phyloP scores from a whole-genome alignment of 1,140 invertebrate species.

The Druon quercuslanigerum region DNA sequence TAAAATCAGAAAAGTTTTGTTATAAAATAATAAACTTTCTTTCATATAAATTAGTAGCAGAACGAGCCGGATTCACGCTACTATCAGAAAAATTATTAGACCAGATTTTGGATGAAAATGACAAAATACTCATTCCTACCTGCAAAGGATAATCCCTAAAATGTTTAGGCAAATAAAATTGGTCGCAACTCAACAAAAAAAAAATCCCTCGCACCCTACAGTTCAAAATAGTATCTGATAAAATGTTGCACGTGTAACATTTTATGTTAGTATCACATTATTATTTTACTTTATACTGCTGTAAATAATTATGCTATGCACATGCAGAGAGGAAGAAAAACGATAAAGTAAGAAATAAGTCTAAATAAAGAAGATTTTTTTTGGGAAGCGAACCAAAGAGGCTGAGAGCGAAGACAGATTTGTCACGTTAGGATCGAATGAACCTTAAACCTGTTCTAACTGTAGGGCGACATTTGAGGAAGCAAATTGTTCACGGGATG shows the following conservation, averaged over 20 bases:
- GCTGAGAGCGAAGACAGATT: slow-evolving; percentile 11
- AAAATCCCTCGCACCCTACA: slow-evolving; percentile 14
- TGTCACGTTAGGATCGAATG: slow-evolving; percentile 23
- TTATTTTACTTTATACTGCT: slow-evolving; percentile 24
- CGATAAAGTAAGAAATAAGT: neutral
- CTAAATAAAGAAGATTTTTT: slow-evolving; percentile 9
- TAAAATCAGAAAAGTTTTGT: no score
- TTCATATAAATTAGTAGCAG: no score
- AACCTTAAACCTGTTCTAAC: slow-evolving; percentile 26
- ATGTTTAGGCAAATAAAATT: no score
- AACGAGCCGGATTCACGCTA: no score
- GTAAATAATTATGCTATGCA: slow-evolving; percentile 28
- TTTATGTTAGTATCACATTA: slow-evolving; percentile 18
- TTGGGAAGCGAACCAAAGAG: slow-evolving; percentile 10
- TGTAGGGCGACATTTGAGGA: slow-evolving; percentile 18
- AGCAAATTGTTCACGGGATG: slow-evolving; percentile 30
- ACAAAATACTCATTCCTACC: no score
- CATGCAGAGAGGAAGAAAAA: slow-evolving; percentile 28
- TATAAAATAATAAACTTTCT: no score
- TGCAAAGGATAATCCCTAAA: no score
- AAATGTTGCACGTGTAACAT: slow-evolving; percentile 19
- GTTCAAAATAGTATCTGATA: slow-evolving; percentile 20
- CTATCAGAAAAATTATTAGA: no score
- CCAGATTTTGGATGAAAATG: no score
- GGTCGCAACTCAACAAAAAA: neutral